These are phyloP conservation scores for Caenorhabditis sinica DNA, from an alignment of 2,888 invertebrate genomes.

Conservation along the genomic window DNA sequence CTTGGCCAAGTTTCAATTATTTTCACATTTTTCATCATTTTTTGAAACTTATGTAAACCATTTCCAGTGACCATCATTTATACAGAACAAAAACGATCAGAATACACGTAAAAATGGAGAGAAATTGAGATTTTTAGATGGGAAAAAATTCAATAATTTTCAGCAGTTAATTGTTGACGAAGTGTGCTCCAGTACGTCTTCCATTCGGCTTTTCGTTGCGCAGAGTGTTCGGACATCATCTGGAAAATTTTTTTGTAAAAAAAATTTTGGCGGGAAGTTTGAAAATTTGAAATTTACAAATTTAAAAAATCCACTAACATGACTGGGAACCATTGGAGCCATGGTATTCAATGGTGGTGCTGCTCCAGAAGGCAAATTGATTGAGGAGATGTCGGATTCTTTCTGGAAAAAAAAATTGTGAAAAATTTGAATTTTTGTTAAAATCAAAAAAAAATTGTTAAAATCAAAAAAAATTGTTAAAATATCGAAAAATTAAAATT, in stretches of 20 bases:
- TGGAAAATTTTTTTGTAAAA: slow-evolving; percentile 18
- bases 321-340: slow-evolving; percentile 57
- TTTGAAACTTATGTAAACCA: no score
- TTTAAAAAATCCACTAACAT: slow-evolving; percentile 26
- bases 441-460: background rate
- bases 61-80: background rate
- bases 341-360: slow-evolving; percentile 43
- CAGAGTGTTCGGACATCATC: slow-evolving; percentile 50
- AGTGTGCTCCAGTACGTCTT: slow-evolving; percentile 39
- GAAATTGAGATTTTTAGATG: slow-evolving; percentile 1
- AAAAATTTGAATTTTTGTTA: slow-evolving; percentile 8
- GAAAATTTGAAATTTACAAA: slow-evolving; percentile 10
- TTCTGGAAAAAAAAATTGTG: slow-evolving; percentile 21
- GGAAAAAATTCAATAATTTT: slow-evolving; percentile 5
- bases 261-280: background rate
- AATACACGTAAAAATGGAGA: background rate
- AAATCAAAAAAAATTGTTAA: no score
- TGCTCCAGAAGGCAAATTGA: slow-evolving; percentile 29
- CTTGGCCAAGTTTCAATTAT: no score
- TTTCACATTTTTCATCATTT: no score
- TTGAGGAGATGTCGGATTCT: slow-evolving; percentile 44
- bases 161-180: slow-evolving; percentile 8
- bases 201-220: slow-evolving; percentile 49
- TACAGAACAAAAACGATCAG: background rate
- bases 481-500: background rate